Conservation (phyloP, 2,113 vertebrate species). For the Cyphomyrus plagiostoma region DNA sequence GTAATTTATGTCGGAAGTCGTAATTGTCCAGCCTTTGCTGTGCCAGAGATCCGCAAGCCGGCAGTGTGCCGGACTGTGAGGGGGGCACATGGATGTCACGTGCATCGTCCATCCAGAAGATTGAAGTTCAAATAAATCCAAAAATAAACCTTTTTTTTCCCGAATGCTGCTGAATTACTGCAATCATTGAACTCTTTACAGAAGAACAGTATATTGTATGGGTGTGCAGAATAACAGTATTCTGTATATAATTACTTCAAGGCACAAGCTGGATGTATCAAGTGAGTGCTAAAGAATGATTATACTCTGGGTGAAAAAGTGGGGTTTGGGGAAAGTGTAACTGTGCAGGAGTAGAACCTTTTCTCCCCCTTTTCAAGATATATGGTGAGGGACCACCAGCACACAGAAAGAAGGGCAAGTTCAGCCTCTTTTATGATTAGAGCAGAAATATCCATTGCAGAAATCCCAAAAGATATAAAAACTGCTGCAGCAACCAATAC, state of each 20-base stretch:
- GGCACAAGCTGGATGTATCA: constrained; percentile 45
- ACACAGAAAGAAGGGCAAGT: background rate
- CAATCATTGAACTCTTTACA: constrained; percentile 20
- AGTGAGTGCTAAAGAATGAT: constrained; percentile 45
- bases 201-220: constrained; percentile 33
- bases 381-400: constrained; percentile 39
- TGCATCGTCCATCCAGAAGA: constrained; percentile 17
- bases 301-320: constrained; percentile 38
- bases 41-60: constrained; percentile 33
- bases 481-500: background rate
- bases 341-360: constrained; percentile 16
- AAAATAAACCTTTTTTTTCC: background rate
- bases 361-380: constrained; percentile 30
- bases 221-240: constrained; percentile 48
- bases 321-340: constrained; percentile 36
- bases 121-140: constrained; percentile 1
- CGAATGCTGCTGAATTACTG: constrained; percentile 9
- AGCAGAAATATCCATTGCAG: background rate
- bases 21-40: constrained; percentile 41
- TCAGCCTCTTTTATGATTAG: background rate
- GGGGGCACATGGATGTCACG: constrained; percentile 30
- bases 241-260: constrained; percentile 51
- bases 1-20: constrained; percentile 63
- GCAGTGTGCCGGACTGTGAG: background rate
- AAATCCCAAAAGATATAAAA: background rate